phyloP scores from a whole-genome alignment of 2,888 invertebrate genomes.

The Erebia palarica region DNA sequence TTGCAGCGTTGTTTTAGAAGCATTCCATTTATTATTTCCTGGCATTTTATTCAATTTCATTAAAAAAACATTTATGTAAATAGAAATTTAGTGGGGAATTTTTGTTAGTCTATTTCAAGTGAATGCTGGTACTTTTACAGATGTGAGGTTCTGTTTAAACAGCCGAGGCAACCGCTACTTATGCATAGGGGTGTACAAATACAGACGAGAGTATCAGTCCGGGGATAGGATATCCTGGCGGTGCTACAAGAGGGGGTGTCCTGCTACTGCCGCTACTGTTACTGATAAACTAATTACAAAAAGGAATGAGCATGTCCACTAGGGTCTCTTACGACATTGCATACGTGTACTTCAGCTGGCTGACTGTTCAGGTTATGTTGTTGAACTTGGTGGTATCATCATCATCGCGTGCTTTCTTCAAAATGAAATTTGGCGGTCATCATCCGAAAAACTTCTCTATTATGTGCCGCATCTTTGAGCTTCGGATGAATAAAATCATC shows the following conservation, averaged over 20 bases:
- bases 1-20: no score
- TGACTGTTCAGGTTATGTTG: no score
- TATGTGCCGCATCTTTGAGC: no score
- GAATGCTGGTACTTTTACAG: conserved; percentile 31
- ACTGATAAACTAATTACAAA: conserved; percentile 16
- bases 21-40: no score
- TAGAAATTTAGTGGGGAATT: no score
- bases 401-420: no score
- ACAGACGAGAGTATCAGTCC: conserved; percentile 40
- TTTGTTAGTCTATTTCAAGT: neutral
- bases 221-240: conserved; percentile 46
- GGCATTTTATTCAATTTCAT: no score
- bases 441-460: no score
- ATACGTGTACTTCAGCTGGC: neutral
- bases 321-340: neutral
- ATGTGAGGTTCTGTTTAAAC: conserved; percentile 40
- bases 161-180: conserved; percentile 35
- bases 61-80: no score
- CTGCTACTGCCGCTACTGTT: conserved; percentile 38
- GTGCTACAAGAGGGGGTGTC: conserved; percentile 39
- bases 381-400: no score
- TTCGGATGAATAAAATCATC: no score
- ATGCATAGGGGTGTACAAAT: conserved; percentile 37
- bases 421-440: no score
- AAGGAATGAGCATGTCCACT: conserved; percentile 28